These are phyloP conservation scores for Cebus imitator DNA, from an alignment of 2,113 vertebrate species.

Conservation along the genomic window DNA sequence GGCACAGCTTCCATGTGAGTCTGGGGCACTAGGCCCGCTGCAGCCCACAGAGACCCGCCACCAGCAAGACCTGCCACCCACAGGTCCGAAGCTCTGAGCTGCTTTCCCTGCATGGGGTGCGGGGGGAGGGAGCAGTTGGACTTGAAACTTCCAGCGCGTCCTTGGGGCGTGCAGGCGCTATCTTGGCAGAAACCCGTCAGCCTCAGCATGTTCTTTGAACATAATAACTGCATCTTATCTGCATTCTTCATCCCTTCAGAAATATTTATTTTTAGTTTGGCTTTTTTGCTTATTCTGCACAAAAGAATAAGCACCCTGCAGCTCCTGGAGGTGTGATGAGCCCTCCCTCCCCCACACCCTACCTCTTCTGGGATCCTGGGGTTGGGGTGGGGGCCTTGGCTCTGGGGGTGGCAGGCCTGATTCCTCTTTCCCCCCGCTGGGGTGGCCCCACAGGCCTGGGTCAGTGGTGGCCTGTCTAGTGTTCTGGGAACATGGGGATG, in stretches of 20 bases:
- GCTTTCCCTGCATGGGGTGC: accelerated
- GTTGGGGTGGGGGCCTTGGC: background rate
- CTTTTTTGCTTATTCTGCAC: constrained; percentile 60
- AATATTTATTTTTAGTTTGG: constrained; percentile 65
- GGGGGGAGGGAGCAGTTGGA: background rate
- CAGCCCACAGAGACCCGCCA: background rate
- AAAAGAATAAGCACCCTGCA: background rate
- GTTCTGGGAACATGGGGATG: background rate
- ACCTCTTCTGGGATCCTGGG: background rate
- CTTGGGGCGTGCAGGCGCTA: accelerated
- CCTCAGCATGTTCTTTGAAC: background rate
- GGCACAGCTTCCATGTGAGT: background rate
- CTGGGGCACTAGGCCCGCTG: background rate
- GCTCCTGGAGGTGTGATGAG: background rate
- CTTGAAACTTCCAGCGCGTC: background rate
- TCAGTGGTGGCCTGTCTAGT: no score
- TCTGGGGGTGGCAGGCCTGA: background rate
- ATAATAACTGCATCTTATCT: constrained; percentile 59
- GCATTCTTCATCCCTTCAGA: constrained; percentile 63
- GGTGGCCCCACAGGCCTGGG: background rate
- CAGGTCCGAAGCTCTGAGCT: background rate
- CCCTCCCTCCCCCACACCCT: background rate
- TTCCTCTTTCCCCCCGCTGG: no score
- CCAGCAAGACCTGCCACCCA: no score
- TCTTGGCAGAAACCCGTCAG: background rate